These are phyloP conservation scores for Pectinophora gossypiella DNA, from an alignment of 1,140 invertebrate genomes.

Conservation along the genomic window DNA sequence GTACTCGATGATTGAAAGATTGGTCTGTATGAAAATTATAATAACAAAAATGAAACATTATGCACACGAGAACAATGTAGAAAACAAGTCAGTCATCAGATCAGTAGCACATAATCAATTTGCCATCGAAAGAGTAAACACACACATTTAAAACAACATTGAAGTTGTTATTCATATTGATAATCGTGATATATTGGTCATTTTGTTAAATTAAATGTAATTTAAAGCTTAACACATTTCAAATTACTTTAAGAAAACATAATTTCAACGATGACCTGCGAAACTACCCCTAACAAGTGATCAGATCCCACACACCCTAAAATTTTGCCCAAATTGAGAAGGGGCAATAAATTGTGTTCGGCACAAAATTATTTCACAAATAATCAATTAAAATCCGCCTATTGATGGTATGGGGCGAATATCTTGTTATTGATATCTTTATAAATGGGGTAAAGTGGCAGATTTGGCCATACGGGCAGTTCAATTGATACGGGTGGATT, in stretches of 20 bases:
- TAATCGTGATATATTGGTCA: no score
- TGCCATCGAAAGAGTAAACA: background rate
- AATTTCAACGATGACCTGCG: background rate
- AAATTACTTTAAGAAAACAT: background rate
- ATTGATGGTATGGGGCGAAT: conserved; percentile 34
- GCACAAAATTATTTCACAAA: conserved; percentile 61
- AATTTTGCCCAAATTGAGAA: conserved; percentile 1
- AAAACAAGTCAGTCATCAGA: background rate
- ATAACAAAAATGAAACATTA: background rate
- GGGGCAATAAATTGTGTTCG: conserved; percentile 25
- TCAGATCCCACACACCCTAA: background rate
- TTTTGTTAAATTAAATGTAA: no score
- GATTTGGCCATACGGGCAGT: conserved; percentile 59
- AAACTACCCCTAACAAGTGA: conserved; percentile 1
- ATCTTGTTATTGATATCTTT: conserved; percentile 69
- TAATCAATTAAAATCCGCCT: conserved; percentile 62
- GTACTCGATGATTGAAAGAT: conserved; percentile 44
- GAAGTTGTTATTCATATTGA: no score
- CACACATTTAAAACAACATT: background rate
- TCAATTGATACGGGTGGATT: conserved; percentile 61
- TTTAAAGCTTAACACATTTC: no score
- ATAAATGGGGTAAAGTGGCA: conserved; percentile 63
- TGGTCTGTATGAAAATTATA: background rate
- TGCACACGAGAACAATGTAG: background rate
- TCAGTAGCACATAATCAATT: background rate